A percentile compares a stretch with the other conserved stretches of the same genome.
Conservation (phyloP, 2,888 invertebrate genomes). For the Troides oblongomaculatus region DNA sequence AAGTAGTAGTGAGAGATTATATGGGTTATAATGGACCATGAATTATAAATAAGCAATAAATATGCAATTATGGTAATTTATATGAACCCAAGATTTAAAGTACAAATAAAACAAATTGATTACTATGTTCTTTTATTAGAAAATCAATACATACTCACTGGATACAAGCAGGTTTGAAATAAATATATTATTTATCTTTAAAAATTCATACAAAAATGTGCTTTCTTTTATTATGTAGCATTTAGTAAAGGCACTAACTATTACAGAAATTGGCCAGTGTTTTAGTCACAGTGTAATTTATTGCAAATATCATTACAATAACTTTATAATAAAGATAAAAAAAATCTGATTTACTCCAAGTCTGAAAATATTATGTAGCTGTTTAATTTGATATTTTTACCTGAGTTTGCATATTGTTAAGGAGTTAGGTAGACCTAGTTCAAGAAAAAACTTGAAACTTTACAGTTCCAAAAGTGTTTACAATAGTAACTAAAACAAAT, state of each 20-base stretch:
- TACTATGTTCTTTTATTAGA: constrained; percentile 19
- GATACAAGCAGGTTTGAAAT: constrained; percentile 21
- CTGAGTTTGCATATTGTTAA: background rate
- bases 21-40: too few species aligned
- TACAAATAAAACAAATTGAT: constrained; percentile 21
- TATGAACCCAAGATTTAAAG: background rate
- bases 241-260: constrained; percentile 16
- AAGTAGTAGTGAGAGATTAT: too few species aligned
- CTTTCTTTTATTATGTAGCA: constrained; percentile 20
- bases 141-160: background rate
- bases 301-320: background rate
- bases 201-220: constrained; percentile 25
- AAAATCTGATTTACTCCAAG: background rate
- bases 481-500: background rate
- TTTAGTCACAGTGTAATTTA: background rate
- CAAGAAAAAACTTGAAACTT: too few species aligned
- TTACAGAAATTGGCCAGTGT: constrained; percentile 1
- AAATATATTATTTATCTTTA: constrained; percentile 14
- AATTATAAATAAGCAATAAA: too few species aligned
- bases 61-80: too few species aligned
- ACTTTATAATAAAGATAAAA: background rate
- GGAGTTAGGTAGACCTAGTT: background rate
- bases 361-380: background rate
- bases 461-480: too few species aligned
- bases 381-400: background rate